Conservation (phyloP, 2,888 invertebrate species). For the Leptogaster cylindrica region DNA sequence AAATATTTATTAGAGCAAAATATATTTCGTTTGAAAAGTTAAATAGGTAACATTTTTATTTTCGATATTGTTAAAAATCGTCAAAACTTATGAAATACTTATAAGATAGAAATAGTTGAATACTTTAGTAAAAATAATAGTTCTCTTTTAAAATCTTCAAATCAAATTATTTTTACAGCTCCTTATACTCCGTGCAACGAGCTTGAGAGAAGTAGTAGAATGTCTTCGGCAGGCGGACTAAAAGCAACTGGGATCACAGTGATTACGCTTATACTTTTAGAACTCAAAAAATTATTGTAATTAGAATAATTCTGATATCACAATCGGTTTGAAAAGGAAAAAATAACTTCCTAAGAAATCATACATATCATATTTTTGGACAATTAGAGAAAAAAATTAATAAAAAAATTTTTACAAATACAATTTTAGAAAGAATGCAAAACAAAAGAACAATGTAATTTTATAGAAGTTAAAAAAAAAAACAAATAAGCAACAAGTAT, state of each 20-base stretch:
- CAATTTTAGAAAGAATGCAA: constrained; percentile 24
- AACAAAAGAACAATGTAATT: constrained; percentile 36
- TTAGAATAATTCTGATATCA: constrained; percentile 8
- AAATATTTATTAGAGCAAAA: too few species aligned
- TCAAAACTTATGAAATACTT: too few species aligned
- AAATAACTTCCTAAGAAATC: constrained; percentile 9
- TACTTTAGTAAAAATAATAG: background rate
- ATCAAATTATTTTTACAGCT: too few species aligned
- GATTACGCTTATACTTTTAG: constrained; percentile 27
- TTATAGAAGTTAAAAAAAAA: constrained; percentile 17
- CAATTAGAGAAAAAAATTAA: constrained; percentile 2
- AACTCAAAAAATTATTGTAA: constrained; percentile 15
- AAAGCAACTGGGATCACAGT: constrained; percentile 23
- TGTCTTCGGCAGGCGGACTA: constrained; percentile 39
- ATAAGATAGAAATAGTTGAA: background rate
- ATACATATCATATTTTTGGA: constrained; percentile 37
- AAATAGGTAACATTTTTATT: too few species aligned
- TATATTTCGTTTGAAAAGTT: too few species aligned
- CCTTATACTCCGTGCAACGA: constrained; percentile 46
- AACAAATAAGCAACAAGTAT: constrained; percentile 47
- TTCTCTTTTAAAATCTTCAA: background rate
- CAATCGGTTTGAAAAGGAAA: constrained; percentile 7
- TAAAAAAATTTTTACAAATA: constrained; percentile 22
- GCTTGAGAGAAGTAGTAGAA: constrained; percentile 46
- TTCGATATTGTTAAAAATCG: too few species aligned